Evolutionary conservation across 2,113 vertebrate genomes (phyloP), one percentile per base, ranked within the genome.

Genomic region (Cochlearius cochlearius): DNA sequence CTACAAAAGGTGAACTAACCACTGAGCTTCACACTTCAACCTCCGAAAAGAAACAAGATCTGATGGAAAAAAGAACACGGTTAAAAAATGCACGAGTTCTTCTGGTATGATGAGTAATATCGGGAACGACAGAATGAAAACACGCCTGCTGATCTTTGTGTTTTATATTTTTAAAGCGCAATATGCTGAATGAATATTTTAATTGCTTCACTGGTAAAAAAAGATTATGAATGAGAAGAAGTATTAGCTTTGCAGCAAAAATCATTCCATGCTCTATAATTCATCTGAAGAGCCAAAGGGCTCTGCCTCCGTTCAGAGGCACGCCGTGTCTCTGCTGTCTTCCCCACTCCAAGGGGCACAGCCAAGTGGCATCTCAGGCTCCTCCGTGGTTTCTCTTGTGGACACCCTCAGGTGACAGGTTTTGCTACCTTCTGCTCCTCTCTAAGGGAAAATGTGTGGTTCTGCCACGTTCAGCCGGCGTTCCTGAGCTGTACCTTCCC

Each of bases 131-230:
- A 84, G 86, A 91, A 89, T 38, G 69, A 81, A 94, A 92, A 91
- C 34, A 79, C 7, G 53, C 39, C 53, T 58, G 62, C 73, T 86
- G 80, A 81, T 77, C 66, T 90, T 62, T 53, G 50, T 75, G 80
- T 49, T 74, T 71, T 62, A 22, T 43, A 72, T 86, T 94, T 95
- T 94, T 92, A 84, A 94, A 95, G 69, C 66, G 75, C 82, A 91
- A 78, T 52, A 84, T 78, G 72, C 20, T 91, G 88, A 96, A 92
- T 90, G 90, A 81, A 39, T 93, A 84, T 89, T 94, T 95, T 81
- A 89, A 95, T 86, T 87, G 66, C 69, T 82, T 81, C 64, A 58
- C 30, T 60, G 52, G 30, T 69, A 38, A 64, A 53, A 86, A 86
- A 53, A 69, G 12, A 53, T 13, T 21, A 59, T 52, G 36, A 89